Evolutionary conservation across 2,797 vertebrate genomes (phyloP), one percentile per base, ranked within the genome.

Genomic region (Chloroceryle inda): DNA sequence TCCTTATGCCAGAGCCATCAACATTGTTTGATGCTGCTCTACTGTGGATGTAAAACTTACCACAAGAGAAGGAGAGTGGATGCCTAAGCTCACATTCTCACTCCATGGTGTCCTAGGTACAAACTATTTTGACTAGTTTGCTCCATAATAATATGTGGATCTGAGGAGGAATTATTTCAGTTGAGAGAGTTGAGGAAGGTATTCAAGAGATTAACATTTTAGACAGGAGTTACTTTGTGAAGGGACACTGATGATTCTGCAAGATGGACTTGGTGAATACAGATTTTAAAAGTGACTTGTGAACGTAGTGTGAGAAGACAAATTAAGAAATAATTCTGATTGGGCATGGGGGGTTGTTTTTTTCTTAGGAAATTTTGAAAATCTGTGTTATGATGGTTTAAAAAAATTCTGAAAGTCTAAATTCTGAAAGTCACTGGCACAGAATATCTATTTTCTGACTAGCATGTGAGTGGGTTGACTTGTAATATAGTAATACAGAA

Each of bases 91-190:
- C 33, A 15, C 0, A 1, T 47, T 78, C 33, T 63, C 26, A 49
- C 27, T 69, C 37, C 4, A 0, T 49, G 20, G 11, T 0, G 0
- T 61, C 15, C 22, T 19, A n/a, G 37, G 19, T 49, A 19, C 29
- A 82, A 87, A 59, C 35, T 63, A 33, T 15, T 84, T 62, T 38
- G 58, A 52, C 23, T 6, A 2, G 1, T 58, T 89, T 85, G 3
- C 12, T 86, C 20, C 18, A 12, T 20, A 35, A 44, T 2, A 47
- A 37, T 35, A 44, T 18, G 3, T 24, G 14, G 11, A 5, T 40
- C 10, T 55, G n/a, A 76, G 35, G 14, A 72, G 13, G n/a, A 45
- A 42, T 64, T 67, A 26, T 66, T 66, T 88, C 63, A 66, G 35
- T 22, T 23, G 50, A 26, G 53, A 59, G 11, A 49, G 3, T 0